These are phyloP conservation scores for Tridacna crocea DNA, from an alignment of 2,888 invertebrate species.

Conservation along the genomic window DNA sequence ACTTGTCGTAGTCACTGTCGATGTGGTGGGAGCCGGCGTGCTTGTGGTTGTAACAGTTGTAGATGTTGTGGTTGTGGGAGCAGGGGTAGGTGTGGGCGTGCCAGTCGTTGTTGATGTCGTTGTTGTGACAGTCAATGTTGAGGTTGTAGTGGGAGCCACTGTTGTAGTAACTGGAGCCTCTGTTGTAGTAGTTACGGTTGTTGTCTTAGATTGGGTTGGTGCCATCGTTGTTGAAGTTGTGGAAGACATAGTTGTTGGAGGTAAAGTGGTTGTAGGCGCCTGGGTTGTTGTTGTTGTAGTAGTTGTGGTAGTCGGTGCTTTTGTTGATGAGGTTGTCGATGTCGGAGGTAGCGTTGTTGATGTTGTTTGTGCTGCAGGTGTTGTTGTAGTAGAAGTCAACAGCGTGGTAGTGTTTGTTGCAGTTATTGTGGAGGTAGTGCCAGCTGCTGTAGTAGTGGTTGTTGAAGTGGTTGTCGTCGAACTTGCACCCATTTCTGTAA, in stretches of 20 bases:
- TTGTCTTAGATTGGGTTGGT: background rate
- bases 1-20: no score
- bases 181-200: background rate
- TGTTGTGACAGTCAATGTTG: background rate
- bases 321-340: background rate
- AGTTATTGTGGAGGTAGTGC: background rate
- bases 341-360: constrained; percentile 1
- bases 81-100: background rate
- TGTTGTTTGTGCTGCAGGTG: background rate
- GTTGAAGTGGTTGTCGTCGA: constrained; percentile 3
- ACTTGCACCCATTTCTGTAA: no score
- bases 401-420: background rate
- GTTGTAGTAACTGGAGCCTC: background rate
- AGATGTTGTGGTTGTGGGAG: background rate
- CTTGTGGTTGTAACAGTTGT: background rate
- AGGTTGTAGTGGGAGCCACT: background rate
- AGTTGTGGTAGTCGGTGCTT: background rate
- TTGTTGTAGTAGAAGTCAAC: background rate
- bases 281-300: background rate
- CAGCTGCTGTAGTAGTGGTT: background rate
- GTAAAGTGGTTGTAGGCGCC: background rate
- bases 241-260: background rate
- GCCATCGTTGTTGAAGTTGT: background rate
- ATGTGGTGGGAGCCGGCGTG: background rate
- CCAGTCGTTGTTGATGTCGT: background rate